Evolutionary conservation across 2,113 vertebrate species (phyloP).

Genomic region (Gadus chalcogrammus): DNA sequence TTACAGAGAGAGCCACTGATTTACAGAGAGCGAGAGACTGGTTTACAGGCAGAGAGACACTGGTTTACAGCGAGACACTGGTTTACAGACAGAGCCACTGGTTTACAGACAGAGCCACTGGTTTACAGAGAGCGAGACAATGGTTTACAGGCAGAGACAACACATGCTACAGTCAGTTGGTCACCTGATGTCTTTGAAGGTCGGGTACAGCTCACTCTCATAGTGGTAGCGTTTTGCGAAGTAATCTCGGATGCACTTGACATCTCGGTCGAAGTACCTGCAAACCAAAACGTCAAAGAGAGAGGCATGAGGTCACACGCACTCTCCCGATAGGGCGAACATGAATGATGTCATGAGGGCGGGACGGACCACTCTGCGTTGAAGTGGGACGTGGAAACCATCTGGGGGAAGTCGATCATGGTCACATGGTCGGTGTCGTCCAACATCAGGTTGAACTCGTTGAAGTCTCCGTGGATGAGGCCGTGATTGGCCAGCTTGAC

Average conservation of each 20-base stretch:
- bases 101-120: no score
- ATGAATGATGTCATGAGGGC: background rate
- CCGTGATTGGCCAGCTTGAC: slow-evolving; percentile 92
- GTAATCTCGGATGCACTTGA: slow-evolving; percentile 91
- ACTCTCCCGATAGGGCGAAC: background rate
- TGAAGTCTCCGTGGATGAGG: slow-evolving; percentile 97
- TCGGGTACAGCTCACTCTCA: slow-evolving; percentile 91
- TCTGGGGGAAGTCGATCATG: slow-evolving; percentile 98
- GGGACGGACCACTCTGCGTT: slow-evolving; percentile 91
- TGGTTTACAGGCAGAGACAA: background rate
- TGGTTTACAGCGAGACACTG: no score
- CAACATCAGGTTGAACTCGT: slow-evolving; percentile 96
- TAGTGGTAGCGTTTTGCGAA: slow-evolving; percentile 87
- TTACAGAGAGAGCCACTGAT: no score
- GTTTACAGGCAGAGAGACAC: no score
- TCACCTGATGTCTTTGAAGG: slow-evolving; percentile 88
- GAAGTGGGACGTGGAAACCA: slow-evolving; percentile 92
- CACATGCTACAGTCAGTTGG: background rate
- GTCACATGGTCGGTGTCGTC: slow-evolving; percentile 87
- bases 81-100: background rate
- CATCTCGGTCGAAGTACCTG: slow-evolving; percentile 98
- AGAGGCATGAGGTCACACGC: no score
- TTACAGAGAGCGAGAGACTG: background rate
- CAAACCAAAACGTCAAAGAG: background rate
- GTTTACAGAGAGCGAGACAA: background rate